A percentile compares a stretch with the other conserved stretches of the same genome.
These are phyloP conservation scores for Automeris io DNA, from an alignment of 2,888 invertebrate genomes.

Conservation along the genomic window DNA sequence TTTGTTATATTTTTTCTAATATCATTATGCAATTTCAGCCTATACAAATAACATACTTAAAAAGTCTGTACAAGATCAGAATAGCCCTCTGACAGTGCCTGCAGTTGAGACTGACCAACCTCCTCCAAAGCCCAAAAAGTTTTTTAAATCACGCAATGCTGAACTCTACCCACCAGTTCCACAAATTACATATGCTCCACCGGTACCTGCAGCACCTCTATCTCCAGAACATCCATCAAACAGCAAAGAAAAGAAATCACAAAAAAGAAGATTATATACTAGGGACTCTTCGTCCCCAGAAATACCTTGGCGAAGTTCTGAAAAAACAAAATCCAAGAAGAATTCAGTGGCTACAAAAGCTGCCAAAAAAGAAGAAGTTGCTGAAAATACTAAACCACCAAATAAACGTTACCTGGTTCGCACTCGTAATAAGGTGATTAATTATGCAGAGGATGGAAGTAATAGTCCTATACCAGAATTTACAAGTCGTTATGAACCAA, in stretches of 20 bases:
- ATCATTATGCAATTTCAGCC: no score
- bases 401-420: slow-evolving; percentile 72
- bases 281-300: slow-evolving; percentile 71
- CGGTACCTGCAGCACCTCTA: slow-evolving; percentile 59
- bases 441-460: slow-evolving; percentile 80
- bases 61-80: slow-evolving; percentile 72
- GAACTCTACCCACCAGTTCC: slow-evolving; percentile 76
- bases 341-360: slow-evolving; percentile 60
- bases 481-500: slow-evolving; percentile 45
- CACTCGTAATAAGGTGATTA: slow-evolving; percentile 78
- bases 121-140: slow-evolving; percentile 89
- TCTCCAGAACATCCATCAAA: slow-evolving; percentile 65
- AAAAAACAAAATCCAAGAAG: slow-evolving; percentile 60
- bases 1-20: no score
- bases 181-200: slow-evolving; percentile 71
- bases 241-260: slow-evolving; percentile 57
- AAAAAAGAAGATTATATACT: slow-evolving; percentile 53
- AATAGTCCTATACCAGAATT: slow-evolving; percentile 72
- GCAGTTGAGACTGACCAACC: slow-evolving; percentile 71
- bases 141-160: slow-evolving; percentile 90
- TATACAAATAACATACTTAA: slow-evolving; percentile 57
- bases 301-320: slow-evolving; percentile 60
- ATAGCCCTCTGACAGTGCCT: slow-evolving; percentile 73
- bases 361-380: slow-evolving; percentile 59
- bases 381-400: slow-evolving; percentile 63